Base-by-base conservation (phyloP, 2,797 vertebrate genomes). In the Hybognathus amarus region DNA sequence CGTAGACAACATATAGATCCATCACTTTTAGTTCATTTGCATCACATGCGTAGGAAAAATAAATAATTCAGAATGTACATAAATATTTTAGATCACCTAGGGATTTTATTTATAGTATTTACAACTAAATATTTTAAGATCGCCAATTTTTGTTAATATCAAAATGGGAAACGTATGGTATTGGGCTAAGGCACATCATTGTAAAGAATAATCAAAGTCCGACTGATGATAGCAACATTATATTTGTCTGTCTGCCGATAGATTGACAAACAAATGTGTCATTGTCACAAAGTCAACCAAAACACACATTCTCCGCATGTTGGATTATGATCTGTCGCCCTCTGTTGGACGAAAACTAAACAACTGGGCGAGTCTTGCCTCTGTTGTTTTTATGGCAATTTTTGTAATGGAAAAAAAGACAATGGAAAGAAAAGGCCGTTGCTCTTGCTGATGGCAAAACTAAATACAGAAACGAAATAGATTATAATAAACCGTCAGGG, bases 1-100 rank as follows among this genome's bases (percentile, higher is more conserved):
- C 94, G 20, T 13, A 77, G 74, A 36, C 73, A 13, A 17, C 6
- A 17, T 24, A 68, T 77, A 77, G 38, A 17, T 6, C 71, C 47
- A n/a, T 9, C 22, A 4, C 13, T 74, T 80, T 74, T 22, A 42
- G 10, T 22, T 4, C 0, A 61, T 30, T 27, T 20, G 2, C 18
- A 45, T 79, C 1, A n/a, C 20, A 13, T 20, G 18, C 20, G 10
- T 33, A 33, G 24, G 7, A 11, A 40, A 76, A 24, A 17, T 11
- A 27, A 11, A 4, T 10, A 0, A 69, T 74, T 54, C n/a, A 67
- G 2, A n/a, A n/a, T n/a, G n/a, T n/a, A n/a, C n/a, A n/a, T n/a
- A 15, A 18, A 2, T 17, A 3, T 6, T 42, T 76, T 13, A 59
- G n/a, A 42, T 42, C 5, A 24, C 11, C 36, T 24, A 11, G n/a